phyloP scores from a whole-genome alignment of 2,888 invertebrate genomes.

The Macaria liturata region DNA sequence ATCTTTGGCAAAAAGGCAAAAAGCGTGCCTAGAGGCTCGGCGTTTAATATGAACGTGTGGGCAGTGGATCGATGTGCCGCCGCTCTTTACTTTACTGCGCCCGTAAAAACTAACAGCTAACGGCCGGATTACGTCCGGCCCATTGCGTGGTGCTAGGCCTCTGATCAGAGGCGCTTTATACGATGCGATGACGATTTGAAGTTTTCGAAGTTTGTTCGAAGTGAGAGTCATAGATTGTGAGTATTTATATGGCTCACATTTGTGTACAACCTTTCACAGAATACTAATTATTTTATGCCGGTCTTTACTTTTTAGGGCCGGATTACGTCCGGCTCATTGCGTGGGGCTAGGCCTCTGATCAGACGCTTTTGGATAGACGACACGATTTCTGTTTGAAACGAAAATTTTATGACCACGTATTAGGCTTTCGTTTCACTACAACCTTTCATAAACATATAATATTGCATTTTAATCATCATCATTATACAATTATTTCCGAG shows the following conservation, averaged over 20 bases:
- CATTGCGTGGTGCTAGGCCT: slow-evolving; percentile 49
- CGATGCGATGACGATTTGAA: not conserved
- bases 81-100: slow-evolving; percentile 64
- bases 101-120: slow-evolving; percentile 71
- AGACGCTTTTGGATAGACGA: not conserved
- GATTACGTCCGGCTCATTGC: slow-evolving; percentile 55
- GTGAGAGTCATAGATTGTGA: no score
- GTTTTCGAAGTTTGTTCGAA: no score
- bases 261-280: no score
- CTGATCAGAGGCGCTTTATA: slow-evolving; percentile 7
- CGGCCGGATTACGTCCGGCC: slow-evolving; percentile 63
- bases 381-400: no score
- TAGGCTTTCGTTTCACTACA: no score
- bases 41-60: slow-evolving; percentile 60
- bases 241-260: no score
- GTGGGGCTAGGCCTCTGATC: slow-evolving; percentile 20
- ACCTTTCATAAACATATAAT: no score
- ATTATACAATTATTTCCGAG: no score
- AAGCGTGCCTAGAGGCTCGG: slow-evolving; percentile 30
- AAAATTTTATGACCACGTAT: no score
- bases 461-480: no score
- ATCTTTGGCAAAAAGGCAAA: slow-evolving; percentile 15
- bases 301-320: no score
- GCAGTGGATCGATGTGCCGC: slow-evolving; percentile 54
- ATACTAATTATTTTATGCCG: no score